phyloP scores from a whole-genome alignment of 2,113 vertebrate genomes.

The Hymenochirus boettgeri region DNA sequence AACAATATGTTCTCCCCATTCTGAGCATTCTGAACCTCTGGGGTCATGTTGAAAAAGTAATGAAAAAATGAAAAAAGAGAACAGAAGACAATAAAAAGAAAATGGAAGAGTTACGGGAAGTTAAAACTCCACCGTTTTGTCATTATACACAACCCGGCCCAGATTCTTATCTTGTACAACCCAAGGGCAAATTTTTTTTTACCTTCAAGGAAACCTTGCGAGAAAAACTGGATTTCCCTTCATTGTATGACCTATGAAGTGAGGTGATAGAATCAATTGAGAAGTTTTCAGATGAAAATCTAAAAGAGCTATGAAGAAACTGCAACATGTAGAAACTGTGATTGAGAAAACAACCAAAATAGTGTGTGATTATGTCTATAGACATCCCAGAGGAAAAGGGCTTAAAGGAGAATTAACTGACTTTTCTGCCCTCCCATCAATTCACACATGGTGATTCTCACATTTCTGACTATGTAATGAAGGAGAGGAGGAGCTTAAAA shows the following conservation, averaged over 20 bases:
- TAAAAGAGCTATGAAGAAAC: conserved; percentile 85
- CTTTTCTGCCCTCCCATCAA: no score
- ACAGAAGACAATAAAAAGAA: conserved; percentile 42
- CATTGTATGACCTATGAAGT: conserved; percentile 80
- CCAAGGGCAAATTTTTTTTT: conserved; percentile 37
- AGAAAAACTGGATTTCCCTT: conserved; percentile 53
- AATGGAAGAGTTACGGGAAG: conserved; percentile 52
- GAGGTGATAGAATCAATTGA: conserved; percentile 88
- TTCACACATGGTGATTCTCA: no score
- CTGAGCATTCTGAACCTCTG: conserved; percentile 44
- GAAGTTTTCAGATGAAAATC: conserved; percentile 74
- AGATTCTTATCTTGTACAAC: conserved; percentile 45
- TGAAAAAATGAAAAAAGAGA: neutral
- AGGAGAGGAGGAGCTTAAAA: no score
- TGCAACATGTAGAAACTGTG: conserved; percentile 78
- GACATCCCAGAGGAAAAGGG: neutral
- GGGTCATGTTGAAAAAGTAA: conserved; percentile 38
- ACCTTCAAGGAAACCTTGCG: conserved; percentile 40
- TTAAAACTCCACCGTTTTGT: conserved; percentile 40
- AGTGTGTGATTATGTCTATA: conserved; percentile 50
- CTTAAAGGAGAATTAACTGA: no score
- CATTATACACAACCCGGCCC: conserved; percentile 22
- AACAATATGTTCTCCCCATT: conserved; percentile 50
- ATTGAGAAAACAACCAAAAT: conserved; percentile 87
- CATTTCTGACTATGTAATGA: no score